These are phyloP conservation scores for Lasaia peninsularis DNA, from an alignment of 1,140 invertebrate species.

Conservation along the genomic window DNA sequence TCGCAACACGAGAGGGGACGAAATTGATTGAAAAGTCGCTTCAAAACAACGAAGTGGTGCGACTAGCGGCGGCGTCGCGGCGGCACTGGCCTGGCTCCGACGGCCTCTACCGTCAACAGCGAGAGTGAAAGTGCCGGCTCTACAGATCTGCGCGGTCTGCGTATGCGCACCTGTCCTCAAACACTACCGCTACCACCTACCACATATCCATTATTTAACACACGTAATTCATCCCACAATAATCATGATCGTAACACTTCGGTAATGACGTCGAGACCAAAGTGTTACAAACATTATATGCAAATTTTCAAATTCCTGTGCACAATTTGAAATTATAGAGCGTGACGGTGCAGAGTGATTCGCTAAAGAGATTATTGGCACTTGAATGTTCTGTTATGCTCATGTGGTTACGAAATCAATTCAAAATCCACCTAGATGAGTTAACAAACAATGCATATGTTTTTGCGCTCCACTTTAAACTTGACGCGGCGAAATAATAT, in stretches of 20 bases:
- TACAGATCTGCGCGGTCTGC: conserved; percentile 50
- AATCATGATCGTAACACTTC: conserved; percentile 15
- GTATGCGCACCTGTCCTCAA: conserved; percentile 46
- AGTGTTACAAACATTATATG: conserved; percentile 14
- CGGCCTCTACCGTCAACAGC: conserved; percentile 44
- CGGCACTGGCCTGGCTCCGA: conserved; percentile 51
- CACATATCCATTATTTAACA: conserved; percentile 39
- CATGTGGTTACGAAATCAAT: conserved; percentile 9
- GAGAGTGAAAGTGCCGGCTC: conserved; percentile 70
- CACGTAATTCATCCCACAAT: conserved; percentile 34
- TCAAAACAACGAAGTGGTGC: conserved; percentile 31
- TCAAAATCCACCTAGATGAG: conserved; percentile 1
- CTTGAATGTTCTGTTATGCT: background rate
- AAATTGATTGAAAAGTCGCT: background rate
- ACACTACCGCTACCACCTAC: conserved; percentile 35
- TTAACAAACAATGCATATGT: background rate
- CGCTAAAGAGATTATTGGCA: conserved; percentile 14
- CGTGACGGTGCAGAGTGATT: conserved; percentile 14
- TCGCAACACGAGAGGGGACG: background rate
- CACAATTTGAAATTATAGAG: conserved; percentile 19
- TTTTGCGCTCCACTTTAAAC: background rate
- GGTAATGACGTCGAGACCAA: conserved; percentile 8
- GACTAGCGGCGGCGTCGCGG: conserved; percentile 54
- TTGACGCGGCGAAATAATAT: too few relatives aligned
- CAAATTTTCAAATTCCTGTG: conserved; percentile 17